Base-by-base conservation (phyloP, 2,888 invertebrate species). In the Drosophila parthenogenetica region DNA sequence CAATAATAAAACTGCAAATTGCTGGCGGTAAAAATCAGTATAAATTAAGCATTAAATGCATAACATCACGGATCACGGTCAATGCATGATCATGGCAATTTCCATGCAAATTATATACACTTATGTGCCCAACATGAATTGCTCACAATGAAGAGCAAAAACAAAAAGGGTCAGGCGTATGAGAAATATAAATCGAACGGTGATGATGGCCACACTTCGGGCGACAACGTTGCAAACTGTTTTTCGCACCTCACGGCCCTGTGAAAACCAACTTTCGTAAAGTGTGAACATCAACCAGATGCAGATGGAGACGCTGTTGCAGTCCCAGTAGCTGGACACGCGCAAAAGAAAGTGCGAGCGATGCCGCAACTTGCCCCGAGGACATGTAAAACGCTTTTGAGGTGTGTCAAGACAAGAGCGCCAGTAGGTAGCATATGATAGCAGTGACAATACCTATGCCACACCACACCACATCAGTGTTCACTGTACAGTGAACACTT, bases 191-290 rank as follows among this genome's bases (percentile, higher is more conserved):
- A 2, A 19, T 25, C 35, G 59, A 48, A 50, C 63, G 76, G 69
- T 81, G 88, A 82, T 61, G 79, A 79, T 86, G 67, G 81, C 87
- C 88, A 88, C 83, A 83, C 83, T 88, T 83, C 62, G 67, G 81
- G 89, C 87, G 84, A 83, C 84, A 87, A 84, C 71, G 74, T 49
- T 73, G 82, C 72, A 79, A 79, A 76, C 76, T 50, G 73, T 81
- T 87, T 57, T 85, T 85, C 79, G 85, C 89, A 85, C 89, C 84
- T 85, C 63, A 66, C 71, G 79, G 81, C 67, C 67, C 80, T 68
- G 73, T 74, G 73, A 82, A 89, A 85, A 85, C 78, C 88, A 89
- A 87, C 88, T 89, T 89, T 80, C 86, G 62, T 82, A 85, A 87
- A 87, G 86, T 87, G 86, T 89, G 86, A 87, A 87, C 86, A 87